Evolutionary conservation across 2,888 invertebrate genomes (phyloP), one percentile per base, ranked within the genome.

Genomic region (Clanis bilineata): DNA sequence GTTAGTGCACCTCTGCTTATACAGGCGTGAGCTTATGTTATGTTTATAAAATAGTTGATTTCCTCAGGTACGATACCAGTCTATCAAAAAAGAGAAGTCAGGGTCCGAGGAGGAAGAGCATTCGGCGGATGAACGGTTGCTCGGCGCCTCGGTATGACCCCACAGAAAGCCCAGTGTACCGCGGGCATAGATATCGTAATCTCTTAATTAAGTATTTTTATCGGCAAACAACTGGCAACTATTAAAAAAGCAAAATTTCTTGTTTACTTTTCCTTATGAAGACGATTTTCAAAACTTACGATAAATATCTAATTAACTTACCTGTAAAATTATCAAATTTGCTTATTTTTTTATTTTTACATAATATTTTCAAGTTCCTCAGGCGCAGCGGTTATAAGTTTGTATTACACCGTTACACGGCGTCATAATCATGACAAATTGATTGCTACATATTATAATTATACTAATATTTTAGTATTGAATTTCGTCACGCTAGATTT

Each of bases 31-130:
- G n/a, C n/a, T n/a, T n/a, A n/a, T n/a, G n/a, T n/a, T n/a, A n/a
- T n/a, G n/a, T n/a, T n/a, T n/a, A n/a, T n/a, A n/a, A n/a, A n/a
- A n/a, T n/a, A n/a, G 32, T 60, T 61, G 56, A 23, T 58, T 36
- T 58, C 72, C 67, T 12, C 74, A 93, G 93, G 93, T 93, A 23
- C 93, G 93, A 68, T 95, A 95, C 74, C 93, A 94, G 72, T 93
- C 94, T 22, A 90, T 94, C 66, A 93, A 93, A 73, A 94, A 93
- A 71, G 93, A 93, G 63, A 92, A 93, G 70, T 91, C 92, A 36
- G 93, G 93, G 41, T 94, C 94, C 0, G 95, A 95, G 69, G 94
- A 94, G 64, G 95, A 95, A 62, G 93, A 93, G 38, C 87, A 94
- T 57, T 94, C 95, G 0, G 94, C 93, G 0, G 95, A 95, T 73